These are phyloP conservation scores for Drosophila ohnishii DNA, from an alignment of 1,140 invertebrate species.

Conservation along the genomic window DNA sequence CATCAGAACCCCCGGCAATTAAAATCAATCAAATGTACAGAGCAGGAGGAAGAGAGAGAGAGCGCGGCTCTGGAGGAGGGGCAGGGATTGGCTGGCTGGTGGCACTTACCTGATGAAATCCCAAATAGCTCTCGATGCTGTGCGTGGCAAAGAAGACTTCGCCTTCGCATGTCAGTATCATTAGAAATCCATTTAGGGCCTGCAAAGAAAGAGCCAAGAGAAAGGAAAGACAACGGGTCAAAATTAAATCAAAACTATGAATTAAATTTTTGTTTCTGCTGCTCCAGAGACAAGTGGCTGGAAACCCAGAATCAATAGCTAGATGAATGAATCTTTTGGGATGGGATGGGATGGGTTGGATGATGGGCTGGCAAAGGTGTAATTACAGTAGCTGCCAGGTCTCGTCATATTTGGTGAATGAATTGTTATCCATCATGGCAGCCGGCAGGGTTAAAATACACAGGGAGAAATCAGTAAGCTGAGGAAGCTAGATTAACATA, in stretches of 20 bases:
- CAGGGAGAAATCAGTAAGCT: neutral
- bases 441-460: slow-evolving; percentile 6
- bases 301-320: slow-evolving; percentile 49
- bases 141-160: slow-evolving; percentile 99
- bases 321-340: slow-evolving; percentile 41
- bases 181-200: slow-evolving; percentile 99
- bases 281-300: slow-evolving; percentile 35
- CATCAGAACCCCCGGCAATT: slow-evolving; percentile 53
- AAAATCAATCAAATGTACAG: slow-evolving; percentile 72
- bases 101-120: slow-evolving; percentile 98
- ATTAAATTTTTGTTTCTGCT: slow-evolving; percentile 61
- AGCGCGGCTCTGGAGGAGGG: neutral
- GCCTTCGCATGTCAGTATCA: slow-evolving; percentile 98
- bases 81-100: slow-evolving; percentile 2
- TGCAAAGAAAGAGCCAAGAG: slow-evolving; percentile 85
- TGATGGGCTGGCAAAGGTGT: slow-evolving; percentile 31
- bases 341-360: slow-evolving; percentile 10
- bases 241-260: slow-evolving; percentile 80
- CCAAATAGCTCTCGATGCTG: slow-evolving; percentile 99
- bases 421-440: slow-evolving; percentile 49
- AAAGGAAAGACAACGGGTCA: slow-evolving; percentile 35
- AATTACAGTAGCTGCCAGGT: slow-evolving; percentile 47
- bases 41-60: neutral
- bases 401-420: slow-evolving; percentile 45
- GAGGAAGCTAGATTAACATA: neutral